These are phyloP conservation scores for Pardalotus punctatus DNA, from an alignment of 2,113 vertebrate genomes.

Conservation along the genomic window DNA sequence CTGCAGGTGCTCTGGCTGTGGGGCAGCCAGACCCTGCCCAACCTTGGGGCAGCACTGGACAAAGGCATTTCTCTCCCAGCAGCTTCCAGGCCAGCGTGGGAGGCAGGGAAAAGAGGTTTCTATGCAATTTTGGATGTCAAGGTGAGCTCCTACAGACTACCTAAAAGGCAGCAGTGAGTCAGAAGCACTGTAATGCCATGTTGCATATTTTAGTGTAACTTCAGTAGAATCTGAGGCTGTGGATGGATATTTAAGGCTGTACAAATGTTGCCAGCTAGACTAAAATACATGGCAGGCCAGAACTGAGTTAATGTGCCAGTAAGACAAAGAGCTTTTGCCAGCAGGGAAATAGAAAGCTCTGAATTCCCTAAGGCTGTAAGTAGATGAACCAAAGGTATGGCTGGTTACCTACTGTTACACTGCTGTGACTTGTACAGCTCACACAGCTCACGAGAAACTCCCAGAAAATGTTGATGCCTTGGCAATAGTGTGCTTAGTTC, in stretches of 20 bases:
- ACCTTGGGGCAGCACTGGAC: accelerated
- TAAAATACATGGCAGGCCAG: background rate
- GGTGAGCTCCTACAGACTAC: background rate
- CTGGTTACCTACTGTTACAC: background rate
- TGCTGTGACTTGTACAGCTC: background rate
- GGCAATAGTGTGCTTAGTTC: background rate
- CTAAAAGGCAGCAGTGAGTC: background rate
- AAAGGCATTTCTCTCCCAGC: background rate
- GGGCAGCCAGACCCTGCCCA: background rate
- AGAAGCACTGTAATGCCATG: background rate
- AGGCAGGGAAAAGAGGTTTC: background rate
- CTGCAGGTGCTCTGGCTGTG: background rate
- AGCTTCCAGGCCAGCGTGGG: accelerated
- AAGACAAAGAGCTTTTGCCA: background rate
- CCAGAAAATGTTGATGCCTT: background rate
- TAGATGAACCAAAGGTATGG: background rate
- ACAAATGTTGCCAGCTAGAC: background rate
- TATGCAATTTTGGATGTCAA: background rate
- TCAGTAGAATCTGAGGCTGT: background rate
- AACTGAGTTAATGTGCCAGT: background rate
- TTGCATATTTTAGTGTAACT: background rate
- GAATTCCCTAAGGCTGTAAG: background rate
- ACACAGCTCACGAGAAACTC: background rate
- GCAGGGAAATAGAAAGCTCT: background rate
- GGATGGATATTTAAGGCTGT: background rate